phyloP scores from a whole-genome alignment of 2,797 vertebrate genomes.

The Tangara arthus region DNA sequence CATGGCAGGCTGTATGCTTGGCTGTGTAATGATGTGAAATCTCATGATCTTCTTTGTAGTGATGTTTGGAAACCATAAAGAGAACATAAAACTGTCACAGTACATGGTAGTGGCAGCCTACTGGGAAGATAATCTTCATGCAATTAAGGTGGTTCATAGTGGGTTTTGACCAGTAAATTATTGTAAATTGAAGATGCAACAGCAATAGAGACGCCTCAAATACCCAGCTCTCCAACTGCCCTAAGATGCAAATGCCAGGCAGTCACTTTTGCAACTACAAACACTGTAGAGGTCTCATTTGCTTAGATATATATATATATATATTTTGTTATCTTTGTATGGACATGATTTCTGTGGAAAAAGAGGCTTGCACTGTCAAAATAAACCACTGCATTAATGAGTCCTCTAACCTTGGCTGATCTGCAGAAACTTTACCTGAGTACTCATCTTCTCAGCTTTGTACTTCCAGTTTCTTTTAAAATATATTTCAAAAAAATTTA shows the following conservation, averaged over 20 bases:
- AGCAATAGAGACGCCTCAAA: constrained; percentile 6
- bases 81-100: constrained; percentile 63
- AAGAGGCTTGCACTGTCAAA: constrained; percentile 70
- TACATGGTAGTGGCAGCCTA: constrained; percentile 72
- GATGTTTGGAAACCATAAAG: constrained; percentile 31
- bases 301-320: constrained; percentile 30
- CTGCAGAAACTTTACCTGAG: constrained; percentile 24
- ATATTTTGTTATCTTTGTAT: background rate
- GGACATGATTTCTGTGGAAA: constrained; percentile 66
- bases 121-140: constrained; percentile 80
- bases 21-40: background rate
- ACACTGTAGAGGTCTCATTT: constrained; percentile 36
- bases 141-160: constrained; percentile 66
- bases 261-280: background rate
- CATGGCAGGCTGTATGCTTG: background rate
- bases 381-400: constrained; percentile 64
- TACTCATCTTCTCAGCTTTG: constrained; percentile 8
- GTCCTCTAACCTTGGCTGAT: constrained; percentile 41
- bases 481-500: background rate
- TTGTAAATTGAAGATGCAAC: constrained; percentile 66
- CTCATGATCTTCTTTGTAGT: constrained; percentile 1
- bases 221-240: constrained; percentile 10
- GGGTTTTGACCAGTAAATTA: constrained; percentile 72
- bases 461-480: background rate
- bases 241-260: background rate